Evolutionary conservation across 2,113 vertebrate genomes (phyloP), one percentile per base, ranked within the genome.

Genomic region (Lophotis ruficrista): DNA sequence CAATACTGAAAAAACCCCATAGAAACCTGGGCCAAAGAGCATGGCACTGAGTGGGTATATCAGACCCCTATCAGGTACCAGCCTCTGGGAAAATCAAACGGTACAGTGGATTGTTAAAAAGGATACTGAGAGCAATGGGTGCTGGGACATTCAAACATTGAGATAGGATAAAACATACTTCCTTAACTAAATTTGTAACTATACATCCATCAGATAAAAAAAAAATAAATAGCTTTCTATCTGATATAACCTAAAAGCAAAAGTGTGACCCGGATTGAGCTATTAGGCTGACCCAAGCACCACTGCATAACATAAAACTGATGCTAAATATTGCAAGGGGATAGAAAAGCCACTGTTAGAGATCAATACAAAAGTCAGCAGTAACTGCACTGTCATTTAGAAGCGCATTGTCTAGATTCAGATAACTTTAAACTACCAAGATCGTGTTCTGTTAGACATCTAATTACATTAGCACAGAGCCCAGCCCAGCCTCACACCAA

Each of bases 261-360:
- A 43, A 0, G 0, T n/a, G 45, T 61, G 45, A 93, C n/a, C 31
- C 30, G 62, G n/a, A 54, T 15, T 35, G 31, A 84, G 54, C 51
- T 70, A 54, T n/a, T 24, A 70, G 70, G 35, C 17, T 77, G 69
- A 61, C 27, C 43, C 30, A 57, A 69, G 14, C 6, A 77, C 27
- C n/a, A 47, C 6, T 37, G 9, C 1, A 3, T 35, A 58, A 81
- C 4, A 41, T 2, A 60, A 7, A 91, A 30, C 4, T n/a, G 51
- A 75, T 57, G 22, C 24, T 61, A n/a, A 66, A 51, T 17, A 18
- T 31, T 73, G 54, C 22, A 84, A 70, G 56, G 28, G 21, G 14
- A 61, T 27, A 31, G 54, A 50, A 83, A 77, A 72, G 56, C 14
- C 16, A 1, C 22, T 0, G 0, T 21, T 18, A 22, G 18, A 78